These are phyloP conservation scores for Mormoops blainvillei DNA, from an alignment of 2,113 vertebrate species.

Conservation along the genomic window DNA sequence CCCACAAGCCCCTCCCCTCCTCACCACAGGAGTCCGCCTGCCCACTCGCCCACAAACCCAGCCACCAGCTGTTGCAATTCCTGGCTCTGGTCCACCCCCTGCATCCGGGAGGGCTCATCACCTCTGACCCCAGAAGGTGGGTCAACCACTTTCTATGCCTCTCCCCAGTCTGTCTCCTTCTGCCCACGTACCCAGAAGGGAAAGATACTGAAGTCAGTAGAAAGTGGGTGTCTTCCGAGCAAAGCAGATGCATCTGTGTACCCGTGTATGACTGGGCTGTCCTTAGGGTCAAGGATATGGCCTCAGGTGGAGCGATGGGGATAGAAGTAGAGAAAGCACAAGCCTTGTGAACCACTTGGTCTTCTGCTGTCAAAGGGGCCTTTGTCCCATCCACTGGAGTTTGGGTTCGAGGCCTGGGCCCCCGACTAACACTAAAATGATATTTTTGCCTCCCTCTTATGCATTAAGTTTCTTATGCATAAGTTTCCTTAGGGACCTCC, in stretches of 20 bases:
- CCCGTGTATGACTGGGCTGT: fast-evolving
- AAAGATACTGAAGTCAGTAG: background rate
- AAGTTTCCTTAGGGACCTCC: background rate
- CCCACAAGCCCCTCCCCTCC: constrained; percentile 57
- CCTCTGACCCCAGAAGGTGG: constrained; percentile 13
- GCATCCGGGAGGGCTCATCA: constrained; percentile 9
- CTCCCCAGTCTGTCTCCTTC: background rate
- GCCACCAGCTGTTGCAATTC: constrained; percentile 7
- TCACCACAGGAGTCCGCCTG: constrained; percentile 14
- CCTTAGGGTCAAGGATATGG: background rate
- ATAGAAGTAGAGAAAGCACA: too few relatives aligned
- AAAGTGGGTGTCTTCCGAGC: background rate
- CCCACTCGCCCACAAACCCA: constrained; percentile 52
- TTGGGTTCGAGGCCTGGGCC: background rate
- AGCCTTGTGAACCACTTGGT: background rate
- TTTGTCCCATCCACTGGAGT: background rate
- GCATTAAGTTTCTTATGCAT: background rate
- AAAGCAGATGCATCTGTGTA: background rate
- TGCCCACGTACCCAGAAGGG: background rate
- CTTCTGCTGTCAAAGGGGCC: background rate
- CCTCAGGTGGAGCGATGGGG: background rate
- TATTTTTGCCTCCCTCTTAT: background rate
- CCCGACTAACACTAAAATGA: background rate
- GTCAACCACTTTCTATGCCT: background rate
- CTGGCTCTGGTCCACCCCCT: constrained; percentile 29